Evolutionary conservation across 2,113 vertebrate genomes (phyloP).

Genomic region (Ondatra zibethicus): DNA sequence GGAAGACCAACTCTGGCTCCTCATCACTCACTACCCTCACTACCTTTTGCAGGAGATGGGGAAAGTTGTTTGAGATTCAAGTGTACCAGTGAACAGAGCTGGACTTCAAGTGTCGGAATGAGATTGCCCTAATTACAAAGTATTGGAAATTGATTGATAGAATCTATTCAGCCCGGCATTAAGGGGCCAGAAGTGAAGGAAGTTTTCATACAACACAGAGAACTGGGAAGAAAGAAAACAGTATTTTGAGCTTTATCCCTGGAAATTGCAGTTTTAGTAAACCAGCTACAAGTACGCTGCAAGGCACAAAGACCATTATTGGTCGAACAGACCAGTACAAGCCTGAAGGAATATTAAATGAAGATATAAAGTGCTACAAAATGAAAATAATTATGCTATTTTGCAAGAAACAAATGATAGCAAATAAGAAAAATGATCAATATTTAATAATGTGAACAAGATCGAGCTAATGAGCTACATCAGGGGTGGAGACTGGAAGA

Average conservation of each 20-base stretch:
- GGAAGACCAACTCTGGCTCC: neutral
- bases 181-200: neutral
- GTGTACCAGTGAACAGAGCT: neutral
- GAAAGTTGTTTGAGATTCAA: neutral
- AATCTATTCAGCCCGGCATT: neutral
- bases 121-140: neutral
- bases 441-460: neutral
- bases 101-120: neutral
- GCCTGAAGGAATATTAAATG: neutral
- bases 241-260: neutral
- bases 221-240: neutral
- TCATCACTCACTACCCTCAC: neutral
- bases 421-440: constrained; percentile 1
- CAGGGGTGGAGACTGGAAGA: neutral
- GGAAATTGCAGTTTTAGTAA: constrained; percentile 6
- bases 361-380: neutral
- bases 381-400: neutral
- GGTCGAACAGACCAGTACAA: neutral
- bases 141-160: neutral
- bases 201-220: neutral
- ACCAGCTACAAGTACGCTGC: neutral
- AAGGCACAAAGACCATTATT: constrained; percentile 42
- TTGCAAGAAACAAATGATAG: neutral
- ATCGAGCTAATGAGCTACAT: neutral
- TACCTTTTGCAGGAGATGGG: neutral